Evolutionary conservation across 1,140 invertebrate species (phyloP).

Genomic region (Theocolax elegans): DNA sequence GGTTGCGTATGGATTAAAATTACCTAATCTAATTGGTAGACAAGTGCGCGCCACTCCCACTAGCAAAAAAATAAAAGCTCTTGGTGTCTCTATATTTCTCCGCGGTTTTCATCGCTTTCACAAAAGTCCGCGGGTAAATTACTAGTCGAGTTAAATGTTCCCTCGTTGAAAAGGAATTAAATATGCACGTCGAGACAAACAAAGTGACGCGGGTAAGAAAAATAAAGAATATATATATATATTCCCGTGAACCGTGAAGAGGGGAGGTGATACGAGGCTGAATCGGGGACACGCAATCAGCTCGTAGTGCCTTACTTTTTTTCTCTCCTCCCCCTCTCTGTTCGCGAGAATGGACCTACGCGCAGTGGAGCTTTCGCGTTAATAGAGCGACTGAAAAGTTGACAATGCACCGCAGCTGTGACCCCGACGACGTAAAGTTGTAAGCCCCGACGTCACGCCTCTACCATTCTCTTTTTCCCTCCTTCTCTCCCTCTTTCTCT

Average conservation of each 20-base stretch:
- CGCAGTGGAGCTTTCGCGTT: background rate
- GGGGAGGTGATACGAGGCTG: background rate
- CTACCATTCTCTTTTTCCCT: background rate
- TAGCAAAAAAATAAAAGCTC: background rate
- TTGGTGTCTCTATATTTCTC: background rate
- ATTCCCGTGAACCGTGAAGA: too few relatives aligned
- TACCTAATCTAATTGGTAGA: background rate
- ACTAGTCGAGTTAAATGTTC: background rate
- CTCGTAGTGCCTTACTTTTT: background rate
- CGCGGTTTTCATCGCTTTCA: background rate
- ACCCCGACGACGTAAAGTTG: background rate
- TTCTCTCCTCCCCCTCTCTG: background rate
- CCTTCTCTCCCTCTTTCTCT: conserved; percentile 8
- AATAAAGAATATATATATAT: background rate
- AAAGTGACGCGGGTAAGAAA: background rate
- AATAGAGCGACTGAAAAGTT: conserved; percentile 16
- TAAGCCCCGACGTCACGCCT: background rate
- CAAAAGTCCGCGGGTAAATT: background rate
- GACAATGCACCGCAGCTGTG: conserved; percentile 20
- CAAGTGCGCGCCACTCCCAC: background rate
- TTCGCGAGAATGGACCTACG: background rate
- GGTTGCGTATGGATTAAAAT: conserved; percentile 14
- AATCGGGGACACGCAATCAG: conserved; percentile 5
- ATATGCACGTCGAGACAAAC: background rate
- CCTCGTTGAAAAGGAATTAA: conserved; percentile 1